Evolutionary conservation across 1,140 invertebrate genomes (phyloP).

Genomic region (Aradophagus sp.): DNA sequence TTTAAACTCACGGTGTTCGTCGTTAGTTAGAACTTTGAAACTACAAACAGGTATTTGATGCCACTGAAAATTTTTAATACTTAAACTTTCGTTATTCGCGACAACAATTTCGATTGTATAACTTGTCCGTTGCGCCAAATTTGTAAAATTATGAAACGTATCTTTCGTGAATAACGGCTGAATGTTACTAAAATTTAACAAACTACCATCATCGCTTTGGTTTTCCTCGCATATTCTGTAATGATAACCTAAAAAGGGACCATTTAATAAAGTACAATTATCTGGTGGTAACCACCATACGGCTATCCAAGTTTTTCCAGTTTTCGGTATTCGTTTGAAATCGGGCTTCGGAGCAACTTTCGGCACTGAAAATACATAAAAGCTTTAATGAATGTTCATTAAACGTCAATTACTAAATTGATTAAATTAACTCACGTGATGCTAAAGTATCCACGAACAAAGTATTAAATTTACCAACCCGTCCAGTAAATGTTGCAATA

Average conservation of each 20-base stretch:
- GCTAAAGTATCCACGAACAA: conserved; percentile 5
- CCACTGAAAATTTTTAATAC: conserved; percentile 17
- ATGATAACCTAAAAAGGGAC: conserved; percentile 36
- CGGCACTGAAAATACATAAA: conserved; percentile 16
- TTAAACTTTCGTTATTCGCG: conserved; percentile 22
- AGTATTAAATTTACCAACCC: conserved; percentile 1
- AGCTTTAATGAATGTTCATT: too few relatives aligned
- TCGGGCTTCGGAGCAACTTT: conserved; percentile 13
- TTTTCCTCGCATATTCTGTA: conserved; percentile 10
- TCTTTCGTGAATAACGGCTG: conserved; percentile 14
- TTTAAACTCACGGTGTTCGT: not conserved
- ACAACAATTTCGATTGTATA: conserved; percentile 33
- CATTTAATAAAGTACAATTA: conserved; percentile 27
- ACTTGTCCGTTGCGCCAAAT: conserved; percentile 6
- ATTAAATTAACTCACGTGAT: conserved; percentile 5
- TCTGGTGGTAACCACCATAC: conserved; percentile 28
- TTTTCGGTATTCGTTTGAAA: conserved; percentile 6
- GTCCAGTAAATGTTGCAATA: conserved; percentile 8
- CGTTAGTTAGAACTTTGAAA: conserved; percentile 14
- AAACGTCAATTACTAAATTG: too few relatives aligned
- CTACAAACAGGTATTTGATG: conserved; percentile 14
- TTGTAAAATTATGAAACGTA: conserved; percentile 36
- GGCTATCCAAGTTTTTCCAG: conserved; percentile 24
- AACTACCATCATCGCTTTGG: not conserved
- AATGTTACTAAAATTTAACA: not conserved